Base-by-base conservation (phyloP, 37 sponge, comb jelly and placozoan species). In the Beroe forskalii region DNA sequence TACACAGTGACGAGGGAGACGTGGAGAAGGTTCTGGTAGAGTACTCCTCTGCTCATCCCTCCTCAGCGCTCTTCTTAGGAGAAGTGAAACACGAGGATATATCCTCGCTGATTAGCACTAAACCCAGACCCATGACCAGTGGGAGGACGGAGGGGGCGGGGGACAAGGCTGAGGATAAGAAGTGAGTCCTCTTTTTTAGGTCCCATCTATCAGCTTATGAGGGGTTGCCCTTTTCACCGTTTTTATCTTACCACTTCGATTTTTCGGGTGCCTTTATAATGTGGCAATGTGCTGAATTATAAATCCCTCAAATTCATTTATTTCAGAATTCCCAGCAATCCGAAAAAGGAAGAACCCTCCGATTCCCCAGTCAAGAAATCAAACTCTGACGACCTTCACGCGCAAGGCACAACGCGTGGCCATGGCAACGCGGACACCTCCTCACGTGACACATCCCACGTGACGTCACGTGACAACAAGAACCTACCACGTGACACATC, bases 61-160 rank as follows among this genome's bases (percentile, higher is more conserved):
- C 72, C 4, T 69, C 72, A 3, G 72, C 72, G 4, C 72, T 69
- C 19, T 69, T 69, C 32, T 37, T 69, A 4, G 72, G 72, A 36
- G 72, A 69, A 17, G 72, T 69, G 28, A 69, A 69, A 36, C 72
- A 69, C 12, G 72, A 69, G 72, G 72, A 69, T 69, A 69, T 69
- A 4, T 32, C 27, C 72, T 69, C 72, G 27, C 39, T 69, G 17
- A 69, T 69, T 20, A 69, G 38, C 27, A 69, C 55, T 48, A 48
- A 48, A 48, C 55, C 55, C 12, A 48, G 12, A 48, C 55, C 55
- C 12, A 6, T 12, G n/a, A n/a, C n/a, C n/a, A n/a, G n/a, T n/a
- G n/a, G n/a, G n/a, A n/a, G n/a, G n/a, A n/a, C n/a, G n/a, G n/a
- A n/a, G n/a, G n/a, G n/a, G n/a, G n/a, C n/a, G n/a, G n/a, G n/a